A percentile compares a stretch with the other conserved stretches of the same genome.
phyloP scores from a whole-genome alignment of 1,140 invertebrate genomes.

The Heliconius eleuchia region DNA sequence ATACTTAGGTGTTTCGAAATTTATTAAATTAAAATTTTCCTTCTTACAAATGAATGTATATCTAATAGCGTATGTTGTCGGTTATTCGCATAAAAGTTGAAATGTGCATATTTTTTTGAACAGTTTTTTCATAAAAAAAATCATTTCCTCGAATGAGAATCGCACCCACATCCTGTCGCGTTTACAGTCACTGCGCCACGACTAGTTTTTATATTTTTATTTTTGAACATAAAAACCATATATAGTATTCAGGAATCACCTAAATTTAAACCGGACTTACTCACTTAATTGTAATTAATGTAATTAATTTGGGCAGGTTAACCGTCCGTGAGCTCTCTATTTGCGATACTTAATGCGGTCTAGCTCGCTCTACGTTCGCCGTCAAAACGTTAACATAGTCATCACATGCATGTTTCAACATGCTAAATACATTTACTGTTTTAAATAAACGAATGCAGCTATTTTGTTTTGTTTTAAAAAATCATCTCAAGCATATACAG shows the following conservation, averaged over 20 bases:
- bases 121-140: background rate
- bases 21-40: background rate
- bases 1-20: background rate
- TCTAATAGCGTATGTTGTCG: background rate
- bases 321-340: background rate
- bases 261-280: background rate
- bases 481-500: too few species aligned
- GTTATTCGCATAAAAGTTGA: background rate
- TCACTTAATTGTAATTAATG: background rate
- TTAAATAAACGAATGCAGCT: background rate
- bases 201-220: too few species aligned
- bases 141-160: too few species aligned
- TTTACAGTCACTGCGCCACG: too few species aligned
- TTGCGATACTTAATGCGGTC: background rate
- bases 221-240: too few species aligned
- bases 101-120: too few species aligned
- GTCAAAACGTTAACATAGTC: conserved; percentile 7
- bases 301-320: background rate
- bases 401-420: background rate
- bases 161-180: too few species aligned
- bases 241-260: background rate
- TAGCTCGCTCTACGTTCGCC: background rate
- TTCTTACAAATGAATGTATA: background rate
- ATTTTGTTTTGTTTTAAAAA: too few species aligned
- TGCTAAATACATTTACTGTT: background rate